Percentiles rank a stretch among this genome's conserved stretches.
phyloP scores from a whole-genome alignment of 2,888 invertebrate genomes.

The Eupithecia tripunctaria region DNA sequence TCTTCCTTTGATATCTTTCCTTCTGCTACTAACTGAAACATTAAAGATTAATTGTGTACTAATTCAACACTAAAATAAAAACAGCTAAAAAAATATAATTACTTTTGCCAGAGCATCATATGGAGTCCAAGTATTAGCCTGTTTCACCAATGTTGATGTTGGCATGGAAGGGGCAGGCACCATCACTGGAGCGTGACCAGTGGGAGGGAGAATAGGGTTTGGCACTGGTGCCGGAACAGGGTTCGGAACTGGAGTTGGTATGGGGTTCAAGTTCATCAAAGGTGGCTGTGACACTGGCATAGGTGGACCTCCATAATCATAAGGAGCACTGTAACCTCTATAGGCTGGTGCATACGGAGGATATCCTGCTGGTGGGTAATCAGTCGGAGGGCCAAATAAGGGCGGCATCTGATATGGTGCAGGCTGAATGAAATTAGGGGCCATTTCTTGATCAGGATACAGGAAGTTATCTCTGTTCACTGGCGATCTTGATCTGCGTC shows the following conservation, averaged over 20 bases:
- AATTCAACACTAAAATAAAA: conserved; percentile 15
- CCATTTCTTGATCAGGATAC: conserved; percentile 36
- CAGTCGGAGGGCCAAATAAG: conserved; percentile 36
- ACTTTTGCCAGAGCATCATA: conserved; percentile 79
- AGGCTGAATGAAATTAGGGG: conserved; percentile 28
- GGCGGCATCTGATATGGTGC: conserved; percentile 33
- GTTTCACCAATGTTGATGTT: conserved; percentile 45
- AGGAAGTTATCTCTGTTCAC: conserved; percentile 37
- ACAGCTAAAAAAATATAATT: conserved; percentile 49
- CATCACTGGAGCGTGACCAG: conserved; percentile 41
- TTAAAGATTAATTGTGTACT: conserved; percentile 43
- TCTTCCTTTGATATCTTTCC: conserved; percentile 78
- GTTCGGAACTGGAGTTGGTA: conserved; percentile 50
- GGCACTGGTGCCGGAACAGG: conserved; percentile 50
- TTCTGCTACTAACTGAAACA: conserved; percentile 80
- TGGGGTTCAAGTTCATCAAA: conserved; percentile 43
- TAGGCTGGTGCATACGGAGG: conserved; percentile 50
- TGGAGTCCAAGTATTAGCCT: conserved; percentile 51
- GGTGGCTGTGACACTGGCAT: conserved; percentile 46
- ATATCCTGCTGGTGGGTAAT: conserved; percentile 35
- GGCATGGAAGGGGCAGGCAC: conserved; percentile 55
- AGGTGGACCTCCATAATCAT: conserved; percentile 57
- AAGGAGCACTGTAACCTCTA: conserved; percentile 53
- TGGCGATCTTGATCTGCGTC: conserved; percentile 46
- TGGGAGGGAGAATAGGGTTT: conserved; percentile 46